phyloP scores from a whole-genome alignment of 2,888 invertebrate species.

The Urechis unicinctus region DNA sequence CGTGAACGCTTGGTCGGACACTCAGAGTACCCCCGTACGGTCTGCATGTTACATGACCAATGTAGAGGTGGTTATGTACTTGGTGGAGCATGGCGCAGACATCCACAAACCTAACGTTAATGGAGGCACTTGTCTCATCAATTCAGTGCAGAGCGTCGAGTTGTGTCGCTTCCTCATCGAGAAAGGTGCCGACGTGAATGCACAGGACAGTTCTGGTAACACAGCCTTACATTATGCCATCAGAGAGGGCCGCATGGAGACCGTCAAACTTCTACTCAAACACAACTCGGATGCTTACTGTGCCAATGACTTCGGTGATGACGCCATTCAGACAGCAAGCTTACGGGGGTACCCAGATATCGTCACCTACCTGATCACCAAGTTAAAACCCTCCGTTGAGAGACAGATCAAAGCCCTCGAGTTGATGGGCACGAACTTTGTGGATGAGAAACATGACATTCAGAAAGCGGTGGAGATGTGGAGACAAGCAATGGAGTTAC shows the following conservation, averaged over 20 bases:
- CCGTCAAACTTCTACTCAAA: constrained; percentile 71
- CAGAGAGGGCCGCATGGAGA: constrained; percentile 64
- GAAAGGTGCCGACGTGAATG: constrained; percentile 77
- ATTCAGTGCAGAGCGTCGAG: constrained; percentile 79
- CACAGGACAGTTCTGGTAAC: constrained; percentile 81
- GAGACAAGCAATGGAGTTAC: constrained; percentile 69
- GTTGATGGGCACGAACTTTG: constrained; percentile 77
- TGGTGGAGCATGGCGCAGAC: constrained; percentile 41
- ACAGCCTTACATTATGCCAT: constrained; percentile 88
- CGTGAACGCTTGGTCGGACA: constrained; percentile 80
- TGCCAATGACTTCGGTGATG: constrained; percentile 75
- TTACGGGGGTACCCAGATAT: constrained; percentile 60
- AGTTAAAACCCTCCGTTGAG: constrained; percentile 60
- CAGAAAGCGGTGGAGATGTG: constrained; percentile 54
- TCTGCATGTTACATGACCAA: constrained; percentile 81
- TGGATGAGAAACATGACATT: constrained; percentile 78
- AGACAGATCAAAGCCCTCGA: constrained; percentile 80
- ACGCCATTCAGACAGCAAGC: constrained; percentile 81
- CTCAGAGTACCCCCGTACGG: constrained; percentile 76
- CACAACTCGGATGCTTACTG: constrained; percentile 67
- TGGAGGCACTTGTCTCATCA: constrained; percentile 88
- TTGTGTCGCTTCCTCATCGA: constrained; percentile 73
- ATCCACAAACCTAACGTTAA: constrained; percentile 78
- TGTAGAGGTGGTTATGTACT: constrained; percentile 28
- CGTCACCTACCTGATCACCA: constrained; percentile 60